Percentiles rank a stretch among this genome's conserved stretches.
Conservation (phyloP, 2,113 vertebrate species). For the Ceyx margarethae region DNA sequence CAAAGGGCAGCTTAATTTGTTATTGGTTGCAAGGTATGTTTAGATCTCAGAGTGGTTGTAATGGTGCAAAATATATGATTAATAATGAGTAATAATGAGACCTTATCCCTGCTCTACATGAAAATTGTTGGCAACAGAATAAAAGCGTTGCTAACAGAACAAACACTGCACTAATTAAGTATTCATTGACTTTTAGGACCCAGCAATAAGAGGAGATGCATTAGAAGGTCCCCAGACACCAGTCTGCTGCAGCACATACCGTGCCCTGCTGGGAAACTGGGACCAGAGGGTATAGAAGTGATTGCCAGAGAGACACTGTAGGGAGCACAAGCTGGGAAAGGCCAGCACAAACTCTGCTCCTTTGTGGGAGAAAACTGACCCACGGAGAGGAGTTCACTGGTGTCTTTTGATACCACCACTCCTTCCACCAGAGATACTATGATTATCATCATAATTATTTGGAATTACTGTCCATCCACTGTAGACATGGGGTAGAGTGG, state of each 20-base stretch:
- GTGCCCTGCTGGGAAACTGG: not conserved
- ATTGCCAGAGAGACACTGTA: not conserved
- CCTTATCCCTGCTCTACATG: not conserved
- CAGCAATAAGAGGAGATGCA: not conserved
- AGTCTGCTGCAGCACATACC: not conserved
- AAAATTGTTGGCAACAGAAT: not conserved
- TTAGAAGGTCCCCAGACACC: not conserved
- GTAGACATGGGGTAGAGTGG: not conserved
- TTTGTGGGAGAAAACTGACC: not conserved
- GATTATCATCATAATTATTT: not conserved
- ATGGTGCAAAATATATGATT: not conserved
- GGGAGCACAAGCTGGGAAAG: not conserved
- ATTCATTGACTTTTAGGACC: not conserved
- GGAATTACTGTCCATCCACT: not conserved
- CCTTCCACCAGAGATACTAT: not conserved
- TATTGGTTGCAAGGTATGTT: not conserved
- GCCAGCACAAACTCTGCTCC: not conserved
- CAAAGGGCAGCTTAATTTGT: slow-evolving; percentile 9
- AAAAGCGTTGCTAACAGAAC: not conserved
- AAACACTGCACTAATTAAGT: not conserved
- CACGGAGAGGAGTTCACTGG: not conserved
- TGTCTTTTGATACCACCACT: not conserved
- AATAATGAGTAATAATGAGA: slow-evolving; percentile 3
- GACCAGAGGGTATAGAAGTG: not conserved
- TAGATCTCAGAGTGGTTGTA: not conserved